phyloP scores from a whole-genome alignment of 2,797 vertebrate genomes.

The Sebastes dallii region DNA sequence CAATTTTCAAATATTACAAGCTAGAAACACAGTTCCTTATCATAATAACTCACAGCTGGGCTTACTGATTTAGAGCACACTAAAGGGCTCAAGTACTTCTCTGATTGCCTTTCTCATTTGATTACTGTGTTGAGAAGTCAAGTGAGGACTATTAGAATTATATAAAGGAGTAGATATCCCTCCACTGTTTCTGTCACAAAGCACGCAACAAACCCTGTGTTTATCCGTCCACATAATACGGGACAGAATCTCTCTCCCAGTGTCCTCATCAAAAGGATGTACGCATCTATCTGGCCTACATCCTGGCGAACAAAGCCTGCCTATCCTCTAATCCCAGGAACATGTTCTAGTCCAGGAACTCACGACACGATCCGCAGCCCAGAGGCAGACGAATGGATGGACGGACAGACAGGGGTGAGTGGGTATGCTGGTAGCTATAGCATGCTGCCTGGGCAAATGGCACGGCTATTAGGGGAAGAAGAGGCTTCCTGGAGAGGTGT shows the following conservation, averaged over 20 bases:
- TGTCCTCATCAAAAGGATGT: constrained; percentile 42
- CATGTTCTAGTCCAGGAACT: constrained; percentile 57
- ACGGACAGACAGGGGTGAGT: constrained; percentile 39
- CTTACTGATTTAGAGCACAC: constrained; percentile 19
- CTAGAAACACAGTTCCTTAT: constrained; percentile 23
- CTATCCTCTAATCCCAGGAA: constrained; percentile 67
- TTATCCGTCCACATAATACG: constrained; percentile 36
- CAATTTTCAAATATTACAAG: constrained; percentile 19
- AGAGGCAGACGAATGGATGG: constrained; percentile 23
- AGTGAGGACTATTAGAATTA: constrained; percentile 6
- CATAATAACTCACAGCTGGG: constrained; percentile 35
- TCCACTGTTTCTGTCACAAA: not conserved
- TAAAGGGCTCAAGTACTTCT: constrained; percentile 28
- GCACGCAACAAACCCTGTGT: constrained; percentile 9
- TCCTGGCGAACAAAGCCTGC: constrained; percentile 59
- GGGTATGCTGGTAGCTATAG: constrained; percentile 48
- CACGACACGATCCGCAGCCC: constrained; percentile 43
- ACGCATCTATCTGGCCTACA: constrained; percentile 68
- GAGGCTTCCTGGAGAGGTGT: constrained; percentile 73
- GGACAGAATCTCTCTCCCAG: constrained; percentile 40
- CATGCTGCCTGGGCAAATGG: constrained; percentile 74
- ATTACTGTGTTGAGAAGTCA: constrained; percentile 17
- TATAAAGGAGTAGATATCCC: not conserved
- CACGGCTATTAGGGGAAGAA: constrained; percentile 66
- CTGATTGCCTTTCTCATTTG: constrained; percentile 33